These are phyloP conservation scores for Cuculus canorus DNA, from an alignment of 2,797 vertebrate species.

Conservation along the genomic window DNA sequence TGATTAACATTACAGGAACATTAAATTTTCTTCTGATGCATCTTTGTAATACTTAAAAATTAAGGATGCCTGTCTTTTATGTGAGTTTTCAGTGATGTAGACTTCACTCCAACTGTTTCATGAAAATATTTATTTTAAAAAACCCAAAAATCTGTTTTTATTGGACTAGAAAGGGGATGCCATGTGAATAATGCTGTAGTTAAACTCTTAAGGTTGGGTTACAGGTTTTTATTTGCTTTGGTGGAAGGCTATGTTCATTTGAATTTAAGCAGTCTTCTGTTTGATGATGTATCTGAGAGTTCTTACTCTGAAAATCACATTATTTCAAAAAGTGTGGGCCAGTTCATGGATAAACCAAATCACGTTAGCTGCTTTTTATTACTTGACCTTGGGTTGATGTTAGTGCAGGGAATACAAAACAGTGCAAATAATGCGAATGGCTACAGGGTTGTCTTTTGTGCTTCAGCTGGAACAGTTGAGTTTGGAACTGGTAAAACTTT, in stretches of 20 bases:
- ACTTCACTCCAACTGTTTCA: not conserved
- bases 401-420: not conserved
- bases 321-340: not conserved
- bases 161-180: not conserved
- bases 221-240: not conserved
- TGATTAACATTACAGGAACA: not conserved
- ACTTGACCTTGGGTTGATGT: not conserved
- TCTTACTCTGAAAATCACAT: not conserved
- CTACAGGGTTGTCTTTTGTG: not conserved
- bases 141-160: not conserved
- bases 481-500: not conserved
- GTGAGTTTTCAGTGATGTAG: not conserved
- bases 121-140: not conserved
- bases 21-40: not conserved
- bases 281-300: not conserved
- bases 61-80: fast-evolving
- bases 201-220: not conserved
- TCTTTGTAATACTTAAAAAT: not conserved
- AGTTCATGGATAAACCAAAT: not conserved
- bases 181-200: not conserved
- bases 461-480: not conserved
- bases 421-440: not conserved
- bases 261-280: not conserved
- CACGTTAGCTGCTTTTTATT: not conserved
- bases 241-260: not conserved